These are phyloP conservation scores for Alosa alosa DNA, from an alignment of 2,113 vertebrate species.

Conservation along the genomic window DNA sequence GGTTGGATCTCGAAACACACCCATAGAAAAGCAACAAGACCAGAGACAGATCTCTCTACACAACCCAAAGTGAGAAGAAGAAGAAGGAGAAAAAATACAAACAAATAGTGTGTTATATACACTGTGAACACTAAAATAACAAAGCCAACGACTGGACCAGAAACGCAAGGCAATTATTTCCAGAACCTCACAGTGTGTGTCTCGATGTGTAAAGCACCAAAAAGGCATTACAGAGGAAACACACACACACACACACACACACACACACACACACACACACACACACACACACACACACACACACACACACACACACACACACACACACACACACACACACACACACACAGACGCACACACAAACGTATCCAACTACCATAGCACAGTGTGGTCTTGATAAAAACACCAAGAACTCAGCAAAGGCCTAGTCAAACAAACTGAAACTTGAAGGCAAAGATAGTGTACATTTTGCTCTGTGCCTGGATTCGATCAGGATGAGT, in stretches of 20 bases:
- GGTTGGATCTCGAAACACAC: slow-evolving; percentile 30
- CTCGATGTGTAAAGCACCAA: neutral
- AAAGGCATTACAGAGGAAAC: neutral
- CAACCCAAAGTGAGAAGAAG: slow-evolving; percentile 7
- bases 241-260: neutral
- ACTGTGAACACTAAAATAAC: slow-evolving; percentile 13
- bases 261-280: neutral
- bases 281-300: neutral
- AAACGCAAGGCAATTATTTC: slow-evolving; percentile 45
- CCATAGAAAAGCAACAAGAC: neutral
- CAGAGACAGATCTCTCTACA: slow-evolving; percentile 17
- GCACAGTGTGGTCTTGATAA: slow-evolving; percentile 2
- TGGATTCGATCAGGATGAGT: neutral
- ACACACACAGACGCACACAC: neutral
- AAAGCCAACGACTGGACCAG: slow-evolving; percentile 28
- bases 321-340: neutral
- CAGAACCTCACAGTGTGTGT: slow-evolving; percentile 36
- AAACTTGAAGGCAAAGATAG: slow-evolving; percentile 1
- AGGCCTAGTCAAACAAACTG: neutral
- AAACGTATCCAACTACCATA: neutral
- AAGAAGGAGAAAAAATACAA: neutral
- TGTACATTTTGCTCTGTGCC: neutral
- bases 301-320: neutral
- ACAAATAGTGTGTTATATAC: slow-evolving; percentile 12
- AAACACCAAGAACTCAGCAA: neutral